Percentiles rank a stretch among this genome's conserved stretches.
Conservation (phyloP, 2,797 vertebrate genomes). For the Galaxias olidus region DNA sequence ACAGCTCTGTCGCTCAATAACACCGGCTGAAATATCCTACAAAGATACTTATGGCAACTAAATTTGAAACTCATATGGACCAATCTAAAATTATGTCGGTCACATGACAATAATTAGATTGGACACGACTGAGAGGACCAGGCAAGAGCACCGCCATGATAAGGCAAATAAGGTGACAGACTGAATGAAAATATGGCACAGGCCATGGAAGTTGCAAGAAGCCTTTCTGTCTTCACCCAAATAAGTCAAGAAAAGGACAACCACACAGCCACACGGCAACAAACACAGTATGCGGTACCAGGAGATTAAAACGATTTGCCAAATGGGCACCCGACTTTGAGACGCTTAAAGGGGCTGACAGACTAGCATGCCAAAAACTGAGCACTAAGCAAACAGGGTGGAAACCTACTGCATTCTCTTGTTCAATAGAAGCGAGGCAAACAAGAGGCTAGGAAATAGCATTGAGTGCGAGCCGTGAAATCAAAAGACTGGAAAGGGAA, state of each 20-base stretch:
- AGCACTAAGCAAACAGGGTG: conserved; percentile 8
- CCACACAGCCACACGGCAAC: background rate
- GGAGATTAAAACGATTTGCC: background rate
- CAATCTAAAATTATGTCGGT: conserved; percentile 8
- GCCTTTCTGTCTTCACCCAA: conserved; percentile 10
- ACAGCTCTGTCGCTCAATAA: background rate
- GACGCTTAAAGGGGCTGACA: too few species aligned
- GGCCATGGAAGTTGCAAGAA: conserved; percentile 56
- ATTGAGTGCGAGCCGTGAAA: conserved; percentile 33
- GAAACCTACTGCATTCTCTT: conserved; percentile 27
- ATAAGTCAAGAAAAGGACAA: conserved; percentile 11
- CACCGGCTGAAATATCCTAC: background rate
- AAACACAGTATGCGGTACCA: background rate
- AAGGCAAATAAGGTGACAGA: conserved; percentile 15
- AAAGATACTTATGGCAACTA: too few species aligned
- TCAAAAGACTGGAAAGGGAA: conserved; percentile 56
- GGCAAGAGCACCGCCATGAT: background rate
- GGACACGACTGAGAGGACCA: conserved; percentile 6
- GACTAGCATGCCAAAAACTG: conserved; percentile 1
- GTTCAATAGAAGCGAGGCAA: conserved; percentile 53
- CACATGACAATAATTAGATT: background rate
- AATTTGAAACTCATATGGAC: background rate
- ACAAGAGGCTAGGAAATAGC: conserved; percentile 38
- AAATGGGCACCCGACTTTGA: background rate
- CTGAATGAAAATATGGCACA: conserved; percentile 51